Conservation (phyloP, 2,113 vertebrate species). For the Todiramphus saurophagus region DNA sequence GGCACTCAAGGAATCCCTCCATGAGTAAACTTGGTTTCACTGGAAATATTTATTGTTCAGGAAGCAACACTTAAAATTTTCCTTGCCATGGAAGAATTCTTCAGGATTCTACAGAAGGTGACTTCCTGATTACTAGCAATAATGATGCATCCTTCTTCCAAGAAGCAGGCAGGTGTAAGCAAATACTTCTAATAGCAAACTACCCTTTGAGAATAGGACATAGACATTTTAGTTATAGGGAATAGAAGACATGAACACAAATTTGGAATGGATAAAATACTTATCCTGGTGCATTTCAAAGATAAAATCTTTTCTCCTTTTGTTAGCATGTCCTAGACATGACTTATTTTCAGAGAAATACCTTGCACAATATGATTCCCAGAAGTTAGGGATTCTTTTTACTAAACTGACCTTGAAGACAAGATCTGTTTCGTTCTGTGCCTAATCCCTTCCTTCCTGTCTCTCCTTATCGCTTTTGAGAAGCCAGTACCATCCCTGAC, state of each 20-base stretch:
- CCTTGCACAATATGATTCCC: neutral
- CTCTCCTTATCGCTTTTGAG: neutral
- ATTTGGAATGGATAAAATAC: neutral
- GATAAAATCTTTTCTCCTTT: neutral
- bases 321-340: neutral
- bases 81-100: neutral
- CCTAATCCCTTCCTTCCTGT: neutral
- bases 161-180: neutral
- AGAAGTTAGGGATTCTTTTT: neutral
- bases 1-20: neutral
- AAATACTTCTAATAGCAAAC: neutral
- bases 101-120: neutral
- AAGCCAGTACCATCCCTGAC: neutral
- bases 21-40: neutral
- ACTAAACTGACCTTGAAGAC: neutral
- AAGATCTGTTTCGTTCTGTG: neutral
- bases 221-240: neutral
- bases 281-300: neutral
- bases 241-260: neutral
- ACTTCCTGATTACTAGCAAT: neutral
- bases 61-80: neutral
- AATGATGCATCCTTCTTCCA: neutral
- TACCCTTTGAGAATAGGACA: neutral
- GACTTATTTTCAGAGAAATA: neutral
- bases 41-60: neutral